phyloP scores from a whole-genome alignment of 2,888 invertebrate species.

The Dromius quadrimaculatus region DNA sequence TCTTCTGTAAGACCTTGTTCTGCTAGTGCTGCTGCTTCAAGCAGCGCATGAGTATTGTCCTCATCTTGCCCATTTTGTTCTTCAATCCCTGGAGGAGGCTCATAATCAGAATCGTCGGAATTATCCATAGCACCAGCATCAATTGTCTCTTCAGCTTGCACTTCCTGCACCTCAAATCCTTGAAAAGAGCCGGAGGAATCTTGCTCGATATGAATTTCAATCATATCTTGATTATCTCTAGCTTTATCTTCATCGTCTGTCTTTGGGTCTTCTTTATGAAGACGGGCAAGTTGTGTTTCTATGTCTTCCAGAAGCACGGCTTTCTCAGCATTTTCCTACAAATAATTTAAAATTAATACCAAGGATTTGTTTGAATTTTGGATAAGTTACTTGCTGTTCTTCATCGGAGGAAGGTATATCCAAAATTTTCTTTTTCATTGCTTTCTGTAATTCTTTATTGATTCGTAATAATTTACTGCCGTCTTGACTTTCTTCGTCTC shows the following conservation, averaged over 20 bases:
- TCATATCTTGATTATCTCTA: conserved; percentile 48
- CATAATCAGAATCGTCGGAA: conserved; percentile 63
- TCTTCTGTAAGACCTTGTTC: conserved; percentile 58
- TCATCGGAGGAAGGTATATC: conserved; percentile 65
- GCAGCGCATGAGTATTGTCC: conserved; percentile 56
- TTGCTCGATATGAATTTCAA: conserved; percentile 52
- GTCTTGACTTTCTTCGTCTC: conserved; percentile 57
- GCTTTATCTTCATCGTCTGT: conserved; percentile 50
- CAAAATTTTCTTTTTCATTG: conserved; percentile 62
- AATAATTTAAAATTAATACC: background rate
- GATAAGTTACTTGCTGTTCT: conserved; percentile 58
- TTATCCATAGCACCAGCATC: conserved; percentile 63
- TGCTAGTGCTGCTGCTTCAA: conserved; percentile 59
- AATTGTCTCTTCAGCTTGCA: conserved; percentile 57
- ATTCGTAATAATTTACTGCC: conserved; percentile 55
- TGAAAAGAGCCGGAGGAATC: conserved; percentile 55
- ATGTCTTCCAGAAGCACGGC: conserved; percentile 38
- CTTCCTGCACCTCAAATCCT: conserved; percentile 53
- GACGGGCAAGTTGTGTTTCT: conserved; percentile 38
- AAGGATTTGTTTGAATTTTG: background rate
- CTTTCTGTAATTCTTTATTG: conserved; percentile 57
- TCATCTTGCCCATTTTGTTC: conserved; percentile 44
- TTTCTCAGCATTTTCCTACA: conserved; percentile 31
- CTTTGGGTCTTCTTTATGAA: conserved; percentile 52
- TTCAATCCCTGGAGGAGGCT: conserved; percentile 57